Base-by-base conservation (phyloP, 2,888 invertebrate species). In the Alviniconcha strummeri region DNA sequence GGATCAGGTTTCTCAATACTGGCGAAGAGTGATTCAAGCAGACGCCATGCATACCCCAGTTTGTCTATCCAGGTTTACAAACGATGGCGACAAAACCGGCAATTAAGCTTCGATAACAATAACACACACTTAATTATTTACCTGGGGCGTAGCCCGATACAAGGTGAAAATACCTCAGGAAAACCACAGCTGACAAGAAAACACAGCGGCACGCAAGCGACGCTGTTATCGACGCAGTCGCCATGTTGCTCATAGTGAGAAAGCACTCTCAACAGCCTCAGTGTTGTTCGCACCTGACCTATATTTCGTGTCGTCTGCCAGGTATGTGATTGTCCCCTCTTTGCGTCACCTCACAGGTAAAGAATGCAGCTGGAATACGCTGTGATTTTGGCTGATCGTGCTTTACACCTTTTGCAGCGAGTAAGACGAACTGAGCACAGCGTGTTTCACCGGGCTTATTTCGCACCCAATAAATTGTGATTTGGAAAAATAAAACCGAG, bases 211-310 rank as follows among this genome's bases (percentile, higher is more conserved):
- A 17, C 19, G 55, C 8, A 57, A 57, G 76, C 55, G 76, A 76
- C 76, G 76, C 76, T 57, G 57, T 76, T 56, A 57, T 19, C 17
- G 76, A 57, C 76, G 57, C 76, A 57, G 76, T 57, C 76, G 76
- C 76, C 76, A 76, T 76, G 76, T 76, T 76, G 76, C 13, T 57
- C 7, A 17, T 15, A 17, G 57, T 52, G 56, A 13, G 55, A n/a
- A 8, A 15, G 56, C 9, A 76, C 76, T 57, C 55, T 36, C 15
- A 7, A 6, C 55, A 17, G 75, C 52, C 54, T 17, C 15, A 55
- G 54, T 54, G 72, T 19, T 57, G n/a, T 56, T n/a, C 56, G 54
- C 17, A 19, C 75, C n/a, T 76, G 76, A 76, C 76, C 76, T 76
- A 76, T 56, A 56, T 76, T 76, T n/a, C n/a, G 3, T 56, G 54